Evolutionary conservation across 2,113 vertebrate species (phyloP).

Genomic region (Chlorodrepanis virens): DNA sequence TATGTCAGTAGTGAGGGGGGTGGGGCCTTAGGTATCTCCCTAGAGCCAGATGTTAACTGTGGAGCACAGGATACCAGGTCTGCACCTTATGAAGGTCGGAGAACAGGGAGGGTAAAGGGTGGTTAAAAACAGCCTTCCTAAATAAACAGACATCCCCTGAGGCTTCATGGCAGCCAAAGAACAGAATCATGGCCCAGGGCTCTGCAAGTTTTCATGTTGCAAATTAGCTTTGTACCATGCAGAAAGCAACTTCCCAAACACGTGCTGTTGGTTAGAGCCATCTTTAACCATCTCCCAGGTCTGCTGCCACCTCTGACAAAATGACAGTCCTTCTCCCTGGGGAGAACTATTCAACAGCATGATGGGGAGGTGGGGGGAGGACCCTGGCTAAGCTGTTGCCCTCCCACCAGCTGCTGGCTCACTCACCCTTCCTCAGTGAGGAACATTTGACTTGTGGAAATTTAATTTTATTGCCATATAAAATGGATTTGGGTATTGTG

Average conservation of each 20-base stretch:
- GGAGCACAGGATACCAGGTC: neutral
- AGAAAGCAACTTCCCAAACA: neutral
- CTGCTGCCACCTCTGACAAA: neutral
- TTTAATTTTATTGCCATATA: neutral
- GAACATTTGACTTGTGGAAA: neutral
- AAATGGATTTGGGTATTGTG: neutral
- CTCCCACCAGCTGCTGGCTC: fast-evolving
- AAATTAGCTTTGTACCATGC: neutral
- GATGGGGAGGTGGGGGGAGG: fast-evolving
- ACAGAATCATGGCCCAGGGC: neutral
- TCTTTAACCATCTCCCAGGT: neutral
- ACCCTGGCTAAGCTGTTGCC: neutral
- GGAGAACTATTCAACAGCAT: neutral
- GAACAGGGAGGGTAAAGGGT: neutral
- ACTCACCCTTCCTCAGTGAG: neutral
- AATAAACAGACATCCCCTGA: neutral
- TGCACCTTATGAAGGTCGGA: neutral
- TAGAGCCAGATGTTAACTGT: neutral
- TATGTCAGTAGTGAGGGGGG: fast-evolving
- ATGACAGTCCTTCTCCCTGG: fast-evolving
- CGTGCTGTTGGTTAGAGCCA: neutral
- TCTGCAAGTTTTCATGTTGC: neutral
- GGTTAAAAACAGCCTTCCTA: neutral
- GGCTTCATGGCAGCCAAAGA: neutral
- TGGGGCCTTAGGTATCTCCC: neutral